These are phyloP conservation scores for Serinus canaria DNA, from an alignment of 2,113 vertebrate species.

Conservation along the genomic window DNA sequence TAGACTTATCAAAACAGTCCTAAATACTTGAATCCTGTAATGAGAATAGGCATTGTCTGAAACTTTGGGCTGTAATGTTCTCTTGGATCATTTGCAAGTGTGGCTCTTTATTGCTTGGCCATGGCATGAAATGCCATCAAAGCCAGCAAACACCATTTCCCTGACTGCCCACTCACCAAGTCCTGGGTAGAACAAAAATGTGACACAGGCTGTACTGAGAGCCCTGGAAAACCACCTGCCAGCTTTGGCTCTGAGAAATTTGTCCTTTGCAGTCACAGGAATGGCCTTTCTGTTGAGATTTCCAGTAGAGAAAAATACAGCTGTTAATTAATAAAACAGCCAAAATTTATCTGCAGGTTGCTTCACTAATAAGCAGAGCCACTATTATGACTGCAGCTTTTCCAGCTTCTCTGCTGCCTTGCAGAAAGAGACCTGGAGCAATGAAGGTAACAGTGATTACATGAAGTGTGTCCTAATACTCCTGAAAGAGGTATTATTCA, in stretches of 20 bases:
- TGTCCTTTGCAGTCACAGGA: background rate
- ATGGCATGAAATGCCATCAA: background rate
- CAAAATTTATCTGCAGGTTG: background rate
- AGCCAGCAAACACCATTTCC: background rate
- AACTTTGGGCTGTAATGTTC: background rate
- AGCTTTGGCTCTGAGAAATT: slow-evolving; percentile 1
- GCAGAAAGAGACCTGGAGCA: background rate
- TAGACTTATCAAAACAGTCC: background rate
- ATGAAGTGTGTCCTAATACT: background rate
- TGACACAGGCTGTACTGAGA: background rate
- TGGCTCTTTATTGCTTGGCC: background rate
- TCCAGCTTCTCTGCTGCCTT: background rate
- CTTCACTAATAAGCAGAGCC: background rate
- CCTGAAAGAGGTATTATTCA: background rate
- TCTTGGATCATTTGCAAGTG: background rate
- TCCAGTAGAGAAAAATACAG: background rate
- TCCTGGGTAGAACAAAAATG: background rate
- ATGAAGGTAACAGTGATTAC: background rate
- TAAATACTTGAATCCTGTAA: background rate
- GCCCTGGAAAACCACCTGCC: slow-evolving; percentile 22
- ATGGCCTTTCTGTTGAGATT: background rate
- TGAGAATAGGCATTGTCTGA: background rate
- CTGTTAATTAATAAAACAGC: slow-evolving; percentile 1
- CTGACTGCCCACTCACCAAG: background rate
- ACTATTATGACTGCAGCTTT: background rate